A percentile compares a stretch with the other conserved stretches of the same genome.
Evolutionary conservation across 2,797 vertebrate genomes (phyloP).

Genomic region (Yasuhikotakia modesta): DNA sequence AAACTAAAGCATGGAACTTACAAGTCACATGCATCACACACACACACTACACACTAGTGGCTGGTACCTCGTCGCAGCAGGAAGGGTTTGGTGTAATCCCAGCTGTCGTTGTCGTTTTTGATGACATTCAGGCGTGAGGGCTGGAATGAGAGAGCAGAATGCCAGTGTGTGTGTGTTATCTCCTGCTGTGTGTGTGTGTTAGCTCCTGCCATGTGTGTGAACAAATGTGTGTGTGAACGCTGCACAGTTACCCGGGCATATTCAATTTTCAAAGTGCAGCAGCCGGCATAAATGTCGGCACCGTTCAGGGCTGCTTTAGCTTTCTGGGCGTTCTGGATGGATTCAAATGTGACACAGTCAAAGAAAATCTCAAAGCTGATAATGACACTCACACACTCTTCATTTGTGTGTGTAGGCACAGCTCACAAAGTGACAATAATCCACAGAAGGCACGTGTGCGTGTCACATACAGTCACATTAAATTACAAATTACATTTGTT

Average conservation of each 20-base stretch:
- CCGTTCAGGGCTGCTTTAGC: constrained; percentile 96
- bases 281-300: constrained; percentile 96
- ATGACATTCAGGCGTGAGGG: constrained; percentile 97
- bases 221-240: constrained; percentile 63
- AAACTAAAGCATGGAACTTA: no score
- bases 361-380: constrained; percentile 2
- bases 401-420: background rate
- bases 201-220: no score
- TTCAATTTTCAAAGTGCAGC: constrained; percentile 98
- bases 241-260: constrained; percentile 90
- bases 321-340: constrained; percentile 92
- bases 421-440: no score
- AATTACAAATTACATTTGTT: no score
- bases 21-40: no score
- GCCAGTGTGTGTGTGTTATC: constrained; percentile 60
- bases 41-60: constrained; percentile 9
- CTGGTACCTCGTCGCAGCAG: constrained; percentile 92
- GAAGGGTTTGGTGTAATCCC: constrained; percentile 99
- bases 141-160: constrained; percentile 76
- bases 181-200: constrained; percentile 56
- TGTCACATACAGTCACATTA: no score
- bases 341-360: constrained; percentile 83
- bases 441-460: no score
- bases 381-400: background rate
- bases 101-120: constrained; percentile 97